Conservation (phyloP, 2,113 vertebrate species). For the Corythaixoides concolor region DNA sequence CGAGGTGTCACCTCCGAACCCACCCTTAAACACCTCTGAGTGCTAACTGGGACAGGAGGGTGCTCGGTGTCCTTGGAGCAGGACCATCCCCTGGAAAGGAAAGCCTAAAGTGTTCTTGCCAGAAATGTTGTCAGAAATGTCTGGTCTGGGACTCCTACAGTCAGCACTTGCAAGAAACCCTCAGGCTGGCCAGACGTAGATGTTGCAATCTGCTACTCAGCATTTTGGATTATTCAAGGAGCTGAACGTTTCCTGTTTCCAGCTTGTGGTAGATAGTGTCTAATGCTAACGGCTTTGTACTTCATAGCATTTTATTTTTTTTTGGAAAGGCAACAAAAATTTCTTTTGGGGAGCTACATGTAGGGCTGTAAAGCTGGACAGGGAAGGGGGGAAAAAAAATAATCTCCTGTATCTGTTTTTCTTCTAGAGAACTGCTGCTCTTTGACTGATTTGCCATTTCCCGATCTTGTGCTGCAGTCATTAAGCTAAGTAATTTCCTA, state of each 20-base stretch:
- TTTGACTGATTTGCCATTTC: not conserved
- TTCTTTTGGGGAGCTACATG: not conserved
- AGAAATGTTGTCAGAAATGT: not conserved
- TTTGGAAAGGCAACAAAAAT: not conserved
- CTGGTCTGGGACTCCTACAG: not conserved
- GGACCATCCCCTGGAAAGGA: not conserved
- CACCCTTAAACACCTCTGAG: too few relatives aligned
- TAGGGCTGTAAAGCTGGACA: not conserved
- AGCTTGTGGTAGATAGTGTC: not conserved
- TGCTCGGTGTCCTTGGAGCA: accelerated
- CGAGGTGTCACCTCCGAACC: not conserved
- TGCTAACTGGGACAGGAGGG: not conserved
- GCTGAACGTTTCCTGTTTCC: not conserved
- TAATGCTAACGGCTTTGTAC: not conserved
- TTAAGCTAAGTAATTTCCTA: not conserved
- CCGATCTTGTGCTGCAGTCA: not conserved
- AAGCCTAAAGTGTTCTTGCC: not conserved
- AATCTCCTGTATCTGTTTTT: not conserved
- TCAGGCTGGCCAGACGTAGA: not conserved
- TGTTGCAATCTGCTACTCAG: not conserved
- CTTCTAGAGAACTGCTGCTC: not conserved
- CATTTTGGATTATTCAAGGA: not conserved
- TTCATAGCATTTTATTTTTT: too few relatives aligned
- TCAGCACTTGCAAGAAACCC: not conserved
- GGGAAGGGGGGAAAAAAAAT: not conserved